These are phyloP conservation scores for Standfussiana lucernea DNA, from an alignment of 2,888 invertebrate species.

Conservation along the genomic window DNA sequence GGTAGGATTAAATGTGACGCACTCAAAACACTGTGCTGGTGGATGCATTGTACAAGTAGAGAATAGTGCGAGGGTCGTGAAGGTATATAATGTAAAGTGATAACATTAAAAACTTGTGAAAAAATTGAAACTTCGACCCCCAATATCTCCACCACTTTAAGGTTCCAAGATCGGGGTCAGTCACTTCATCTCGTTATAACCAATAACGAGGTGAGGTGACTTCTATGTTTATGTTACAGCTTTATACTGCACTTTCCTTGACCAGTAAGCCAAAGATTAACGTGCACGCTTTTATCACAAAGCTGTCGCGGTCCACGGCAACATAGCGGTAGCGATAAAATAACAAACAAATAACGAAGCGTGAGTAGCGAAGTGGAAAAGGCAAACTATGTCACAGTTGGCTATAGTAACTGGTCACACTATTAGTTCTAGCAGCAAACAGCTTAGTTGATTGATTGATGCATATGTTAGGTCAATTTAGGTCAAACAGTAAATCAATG, in stretches of 20 bases:
- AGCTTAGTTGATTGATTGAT: slow-evolving; percentile 19
- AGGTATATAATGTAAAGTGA: no score
- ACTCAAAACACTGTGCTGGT: no score
- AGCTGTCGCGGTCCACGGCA: background rate
- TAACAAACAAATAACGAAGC: slow-evolving; percentile 4
- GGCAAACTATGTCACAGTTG: background rate
- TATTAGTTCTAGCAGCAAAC: slow-evolving; percentile 1
- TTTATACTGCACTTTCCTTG: background rate
- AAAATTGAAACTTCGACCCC: no score
- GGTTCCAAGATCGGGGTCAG: background rate
- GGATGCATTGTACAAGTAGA: no score
- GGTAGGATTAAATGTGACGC: no score
- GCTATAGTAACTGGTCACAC: background rate
- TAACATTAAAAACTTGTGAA: no score
- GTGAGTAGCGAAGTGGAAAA: background rate
- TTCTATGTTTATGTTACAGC: background rate
- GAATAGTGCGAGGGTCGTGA: no score
- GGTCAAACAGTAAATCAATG: slow-evolving; percentile 45
- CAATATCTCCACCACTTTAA: no score
- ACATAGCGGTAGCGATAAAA: background rate
- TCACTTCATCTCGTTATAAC: no score
- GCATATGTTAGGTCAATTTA: slow-evolving; percentile 31
- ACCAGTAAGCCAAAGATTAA: slow-evolving; percentile 5
- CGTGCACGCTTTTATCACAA: background rate
- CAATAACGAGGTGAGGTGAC: background rate